These are phyloP conservation scores for Mola mola DNA, from an alignment of 2,113 vertebrate genomes.

Conservation along the genomic window DNA sequence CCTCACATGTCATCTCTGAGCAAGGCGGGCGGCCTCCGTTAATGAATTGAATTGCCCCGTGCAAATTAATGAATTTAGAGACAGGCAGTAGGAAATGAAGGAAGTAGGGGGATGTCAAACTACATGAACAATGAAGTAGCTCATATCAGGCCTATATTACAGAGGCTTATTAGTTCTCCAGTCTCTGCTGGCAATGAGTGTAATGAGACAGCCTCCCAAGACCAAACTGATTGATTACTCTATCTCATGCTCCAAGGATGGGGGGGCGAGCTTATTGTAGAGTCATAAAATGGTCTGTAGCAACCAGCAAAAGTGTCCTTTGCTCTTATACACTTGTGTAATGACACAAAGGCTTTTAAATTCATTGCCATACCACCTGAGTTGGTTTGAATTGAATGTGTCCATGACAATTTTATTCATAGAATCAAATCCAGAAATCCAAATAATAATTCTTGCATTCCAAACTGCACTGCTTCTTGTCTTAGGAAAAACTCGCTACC, in stretches of 20 bases:
- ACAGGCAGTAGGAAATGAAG: slow-evolving; percentile 64
- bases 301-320: not conserved
- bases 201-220: slow-evolving; percentile 67
- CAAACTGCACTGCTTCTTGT: no score
- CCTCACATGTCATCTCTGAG: slow-evolving; percentile 40
- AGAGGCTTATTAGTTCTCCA: slow-evolving; percentile 64
- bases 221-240: slow-evolving; percentile 46
- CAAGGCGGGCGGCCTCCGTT: slow-evolving; percentile 42
- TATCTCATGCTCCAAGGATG: slow-evolving; percentile 27
- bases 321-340: not conserved
- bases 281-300: slow-evolving; percentile 17
- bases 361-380: not conserved
- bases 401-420: no score
- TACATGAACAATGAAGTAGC: slow-evolving; percentile 71
- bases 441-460: no score
- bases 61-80: slow-evolving; percentile 74
- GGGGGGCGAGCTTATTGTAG: not conserved
- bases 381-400: not conserved
- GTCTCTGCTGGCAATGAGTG: slow-evolving; percentile 58
- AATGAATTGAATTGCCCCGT: slow-evolving; percentile 75
- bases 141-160: slow-evolving; percentile 68
- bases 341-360: not conserved
- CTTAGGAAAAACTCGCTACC: no score
- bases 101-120: slow-evolving; percentile 64
- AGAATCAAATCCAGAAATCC: no score